Percentiles rank a stretch among this genome's conserved stretches.
These are phyloP conservation scores for Sarotherodon lohbergeri DNA, from an alignment of 2,113 vertebrate genomes.

Conservation along the genomic window DNA sequence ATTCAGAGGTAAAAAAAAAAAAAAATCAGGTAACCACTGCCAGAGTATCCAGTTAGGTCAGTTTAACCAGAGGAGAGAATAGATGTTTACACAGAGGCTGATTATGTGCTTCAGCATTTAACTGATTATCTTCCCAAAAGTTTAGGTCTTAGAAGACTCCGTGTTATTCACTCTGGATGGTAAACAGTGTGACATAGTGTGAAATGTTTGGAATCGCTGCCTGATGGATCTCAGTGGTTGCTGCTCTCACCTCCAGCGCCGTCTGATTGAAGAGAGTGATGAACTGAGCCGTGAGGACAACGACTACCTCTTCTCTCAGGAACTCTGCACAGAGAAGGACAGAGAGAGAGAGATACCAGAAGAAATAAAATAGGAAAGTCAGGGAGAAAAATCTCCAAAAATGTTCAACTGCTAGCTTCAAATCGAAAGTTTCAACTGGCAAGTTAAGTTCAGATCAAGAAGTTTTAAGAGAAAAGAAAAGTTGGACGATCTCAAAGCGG, in stretches of 20 bases:
- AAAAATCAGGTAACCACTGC: background rate
- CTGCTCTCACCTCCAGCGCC: constrained; percentile 76
- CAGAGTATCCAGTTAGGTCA: background rate
- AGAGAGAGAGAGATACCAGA: background rate
- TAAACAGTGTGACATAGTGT: constrained; percentile 8
- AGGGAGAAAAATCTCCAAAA: constrained; percentile 7
- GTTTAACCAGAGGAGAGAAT: background rate
- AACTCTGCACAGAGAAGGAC: constrained; percentile 59
- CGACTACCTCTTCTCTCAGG: constrained; percentile 79
- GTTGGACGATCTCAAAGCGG: background rate
- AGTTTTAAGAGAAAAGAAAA: background rate
- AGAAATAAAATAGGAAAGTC: background rate
- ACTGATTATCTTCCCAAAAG: background rate
- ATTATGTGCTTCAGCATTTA: background rate
- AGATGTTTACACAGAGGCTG: background rate
- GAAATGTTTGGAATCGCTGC: constrained; percentile 34
- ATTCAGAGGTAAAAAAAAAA: background rate
- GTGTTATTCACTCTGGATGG: constrained; percentile 6
- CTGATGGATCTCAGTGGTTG: constrained; percentile 34
- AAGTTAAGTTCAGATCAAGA: background rate
- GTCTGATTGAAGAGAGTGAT: constrained; percentile 86
- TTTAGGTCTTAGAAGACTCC: background rate
- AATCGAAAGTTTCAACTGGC: constrained; percentile 16
- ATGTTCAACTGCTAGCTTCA: background rate
- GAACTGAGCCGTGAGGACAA: constrained; percentile 83